phyloP scores from a whole-genome alignment of 2,797 vertebrate species.

The Siniperca obscura region DNA sequence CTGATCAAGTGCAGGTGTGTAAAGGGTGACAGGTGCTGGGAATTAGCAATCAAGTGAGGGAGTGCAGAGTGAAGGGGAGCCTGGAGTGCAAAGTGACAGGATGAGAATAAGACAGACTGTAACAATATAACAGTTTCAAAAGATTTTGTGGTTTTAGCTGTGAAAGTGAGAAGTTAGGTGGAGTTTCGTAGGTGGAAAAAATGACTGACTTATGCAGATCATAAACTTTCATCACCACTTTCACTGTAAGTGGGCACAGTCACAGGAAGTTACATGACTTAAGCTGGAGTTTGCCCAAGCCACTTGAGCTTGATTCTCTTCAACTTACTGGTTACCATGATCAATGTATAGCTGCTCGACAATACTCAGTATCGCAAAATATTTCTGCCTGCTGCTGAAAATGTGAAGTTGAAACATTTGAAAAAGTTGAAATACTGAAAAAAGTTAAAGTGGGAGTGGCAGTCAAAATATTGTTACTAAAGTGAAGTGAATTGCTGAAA shows the following conservation, averaged over 20 bases:
- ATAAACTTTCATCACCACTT: background rate
- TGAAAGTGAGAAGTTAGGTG: constrained; percentile 41
- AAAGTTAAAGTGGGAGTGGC: accelerated
- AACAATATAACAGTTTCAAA: background rate
- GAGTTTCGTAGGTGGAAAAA: constrained; percentile 25
- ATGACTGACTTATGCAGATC: constrained; percentile 9
- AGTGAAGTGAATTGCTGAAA: background rate
- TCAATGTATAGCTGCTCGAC: background rate
- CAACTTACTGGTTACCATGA: background rate
- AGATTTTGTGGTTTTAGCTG: constrained; percentile 24
- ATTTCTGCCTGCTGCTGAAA: background rate
- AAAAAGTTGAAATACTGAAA: background rate
- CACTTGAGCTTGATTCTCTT: background rate
- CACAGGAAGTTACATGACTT: constrained; percentile 3
- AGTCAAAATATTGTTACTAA: too few species aligned
- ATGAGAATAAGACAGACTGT: too few species aligned
- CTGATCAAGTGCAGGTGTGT: too few species aligned
- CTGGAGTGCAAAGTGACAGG: too few species aligned
- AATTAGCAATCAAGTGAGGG: too few species aligned
- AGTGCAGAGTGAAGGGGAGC: too few species aligned
- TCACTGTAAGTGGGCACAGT: constrained; percentile 10
- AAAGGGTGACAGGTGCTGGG: too few species aligned
- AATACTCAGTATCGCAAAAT: background rate
- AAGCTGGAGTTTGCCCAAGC: background rate
- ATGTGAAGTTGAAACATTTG: background rate